Evolutionary conservation across 2,888 invertebrate species (phyloP).

Genomic region (Oegoconia quadripuncta): DNA sequence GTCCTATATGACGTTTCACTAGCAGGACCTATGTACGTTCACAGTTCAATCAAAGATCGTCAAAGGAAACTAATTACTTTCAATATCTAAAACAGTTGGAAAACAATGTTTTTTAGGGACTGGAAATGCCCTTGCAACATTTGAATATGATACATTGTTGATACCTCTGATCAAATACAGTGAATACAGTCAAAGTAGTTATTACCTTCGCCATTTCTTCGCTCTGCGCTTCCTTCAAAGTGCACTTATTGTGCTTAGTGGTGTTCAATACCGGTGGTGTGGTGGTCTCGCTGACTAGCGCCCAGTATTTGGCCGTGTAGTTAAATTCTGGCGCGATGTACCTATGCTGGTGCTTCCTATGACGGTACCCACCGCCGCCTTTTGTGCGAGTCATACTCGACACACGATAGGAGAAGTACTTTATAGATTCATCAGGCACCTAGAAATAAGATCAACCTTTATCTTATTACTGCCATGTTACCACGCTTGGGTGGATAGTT

Average conservation of each 20-base stretch:
- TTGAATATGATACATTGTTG: no score
- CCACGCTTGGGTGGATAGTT: neutral
- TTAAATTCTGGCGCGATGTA: constrained; percentile 72
- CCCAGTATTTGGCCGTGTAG: constrained; percentile 71
- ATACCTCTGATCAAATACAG: neutral
- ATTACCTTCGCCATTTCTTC: constrained; percentile 70
- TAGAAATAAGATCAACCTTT: constrained; percentile 19
- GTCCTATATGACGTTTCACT: no score
- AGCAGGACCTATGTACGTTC: no score
- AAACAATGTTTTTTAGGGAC: no score
- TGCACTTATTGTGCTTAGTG: constrained; percentile 64
- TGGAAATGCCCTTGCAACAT: no score
- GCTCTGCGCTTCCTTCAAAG: constrained; percentile 60
- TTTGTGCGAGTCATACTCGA: constrained; percentile 68
- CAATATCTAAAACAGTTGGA: no score
- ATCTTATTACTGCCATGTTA: neutral
- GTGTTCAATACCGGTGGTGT: constrained; percentile 44
- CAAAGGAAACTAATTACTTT: no score
- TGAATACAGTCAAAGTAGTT: neutral
- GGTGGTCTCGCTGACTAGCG: constrained; percentile 66
- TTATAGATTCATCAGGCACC: constrained; percentile 66
- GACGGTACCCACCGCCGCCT: constrained; percentile 64
- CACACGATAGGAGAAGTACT: constrained; percentile 66
- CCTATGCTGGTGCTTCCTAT: constrained; percentile 66
- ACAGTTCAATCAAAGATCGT: no score